These are phyloP conservation scores for Gambusia affinis DNA, from an alignment of 2,113 vertebrate genomes.

Conservation along the genomic window DNA sequence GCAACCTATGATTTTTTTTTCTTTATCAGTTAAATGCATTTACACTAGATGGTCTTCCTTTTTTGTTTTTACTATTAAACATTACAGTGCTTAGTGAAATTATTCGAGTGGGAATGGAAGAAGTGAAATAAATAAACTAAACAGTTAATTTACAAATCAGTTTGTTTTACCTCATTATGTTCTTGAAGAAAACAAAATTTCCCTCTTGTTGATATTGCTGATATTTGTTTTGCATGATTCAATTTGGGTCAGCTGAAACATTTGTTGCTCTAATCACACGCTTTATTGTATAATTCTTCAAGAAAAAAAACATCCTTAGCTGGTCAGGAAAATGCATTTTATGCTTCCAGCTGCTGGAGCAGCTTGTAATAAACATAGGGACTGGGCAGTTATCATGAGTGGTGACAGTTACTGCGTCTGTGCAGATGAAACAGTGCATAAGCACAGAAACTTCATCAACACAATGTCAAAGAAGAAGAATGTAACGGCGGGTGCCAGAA, in stretches of 20 bases:
- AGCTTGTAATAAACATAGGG: conserved; percentile 59
- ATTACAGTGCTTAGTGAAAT: background rate
- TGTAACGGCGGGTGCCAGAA: conserved; percentile 8
- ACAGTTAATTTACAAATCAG: background rate
- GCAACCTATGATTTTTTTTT: background rate
- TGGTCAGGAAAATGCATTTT: conserved; percentile 35
- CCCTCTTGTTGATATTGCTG: conserved; percentile 11
- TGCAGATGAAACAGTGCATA: conserved; percentile 19
- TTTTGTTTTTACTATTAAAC: background rate
- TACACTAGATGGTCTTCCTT: background rate
- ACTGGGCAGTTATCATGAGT: conserved; percentile 38
- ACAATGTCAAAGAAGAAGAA: conserved; percentile 22
- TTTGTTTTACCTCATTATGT: background rate
- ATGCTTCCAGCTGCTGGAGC: conserved; percentile 60
- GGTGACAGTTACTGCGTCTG: conserved; percentile 10
- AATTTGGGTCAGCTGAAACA: conserved; percentile 17
- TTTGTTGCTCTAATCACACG: conserved; percentile 21
- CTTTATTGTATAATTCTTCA: conserved; percentile 14
- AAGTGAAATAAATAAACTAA: background rate
- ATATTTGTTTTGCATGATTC: conserved; percentile 21
- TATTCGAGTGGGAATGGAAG: background rate
- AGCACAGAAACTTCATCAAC: conserved; percentile 21
- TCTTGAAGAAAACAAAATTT: background rate
- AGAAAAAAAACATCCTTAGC: conserved; percentile 1
- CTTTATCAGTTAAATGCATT: conserved; percentile 2